A percentile compares a stretch with the other conserved stretches of the same genome.
Evolutionary conservation across 2,113 vertebrate genomes (phyloP).

Genomic region (Myotis davidii): DNA sequence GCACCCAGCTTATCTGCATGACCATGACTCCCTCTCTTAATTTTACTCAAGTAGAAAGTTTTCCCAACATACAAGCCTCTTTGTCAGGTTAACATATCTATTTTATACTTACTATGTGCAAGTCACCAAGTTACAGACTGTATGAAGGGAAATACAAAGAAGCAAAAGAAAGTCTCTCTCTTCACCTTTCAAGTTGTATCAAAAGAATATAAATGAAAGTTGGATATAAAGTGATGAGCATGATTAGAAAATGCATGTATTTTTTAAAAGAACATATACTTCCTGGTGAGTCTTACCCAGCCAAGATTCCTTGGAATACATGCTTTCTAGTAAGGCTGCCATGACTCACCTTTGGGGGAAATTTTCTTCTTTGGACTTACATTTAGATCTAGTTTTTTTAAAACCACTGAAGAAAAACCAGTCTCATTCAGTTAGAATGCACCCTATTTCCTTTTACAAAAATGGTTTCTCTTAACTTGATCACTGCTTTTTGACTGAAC

Average conservation of each 20-base stretch:
- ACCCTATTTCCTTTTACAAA: background rate
- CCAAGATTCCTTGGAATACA: background rate
- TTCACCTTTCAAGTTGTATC: background rate
- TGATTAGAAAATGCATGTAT: background rate
- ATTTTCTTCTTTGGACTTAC: background rate
- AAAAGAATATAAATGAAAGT: background rate
- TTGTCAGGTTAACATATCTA: background rate
- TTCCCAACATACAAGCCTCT: background rate
- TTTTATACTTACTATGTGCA: background rate
- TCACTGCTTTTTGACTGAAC: background rate
- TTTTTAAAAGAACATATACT: background rate
- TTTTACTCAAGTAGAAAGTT: background rate
- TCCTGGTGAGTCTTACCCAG: background rate
- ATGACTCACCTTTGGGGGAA: background rate
- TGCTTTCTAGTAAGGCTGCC: background rate
- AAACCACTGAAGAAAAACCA: conserved; percentile 36
- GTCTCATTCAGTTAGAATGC: background rate
- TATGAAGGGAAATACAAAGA: background rate
- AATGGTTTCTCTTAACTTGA: background rate
- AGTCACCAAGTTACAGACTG: background rate
- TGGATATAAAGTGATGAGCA: background rate
- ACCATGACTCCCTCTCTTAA: background rate
- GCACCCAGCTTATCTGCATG: background rate
- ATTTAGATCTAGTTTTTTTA: conserved; percentile 1
- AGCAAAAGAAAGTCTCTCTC: background rate